Base-by-base conservation (phyloP, 2,888 invertebrate genomes). In the Salticus scenicus region DNA sequence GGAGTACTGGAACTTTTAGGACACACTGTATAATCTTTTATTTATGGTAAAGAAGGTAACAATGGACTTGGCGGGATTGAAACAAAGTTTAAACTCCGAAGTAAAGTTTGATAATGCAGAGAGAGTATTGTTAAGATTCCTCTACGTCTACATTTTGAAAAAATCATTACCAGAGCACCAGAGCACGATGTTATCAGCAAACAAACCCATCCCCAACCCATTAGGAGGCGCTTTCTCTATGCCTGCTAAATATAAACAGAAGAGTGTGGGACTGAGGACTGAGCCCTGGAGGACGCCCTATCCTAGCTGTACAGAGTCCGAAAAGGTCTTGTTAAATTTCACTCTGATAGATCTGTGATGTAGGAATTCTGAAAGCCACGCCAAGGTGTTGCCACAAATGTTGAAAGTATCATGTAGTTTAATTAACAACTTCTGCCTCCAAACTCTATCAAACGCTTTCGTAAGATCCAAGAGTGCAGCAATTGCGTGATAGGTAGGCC, bases 171-270 rank as follows among this genome's bases (percentile, higher is more conserved):
- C 57, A 20, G 51, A 69, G 33, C 66, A 37, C 69, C 69, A 77
- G 57, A 77, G 51, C 20, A 69, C 20, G 27, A 77, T 69, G 30
- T 69, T 57, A 33, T 77, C 57, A 30, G 70, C 51, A 77, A 77
- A 69, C 37, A 77, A 20, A 2, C 77, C 37, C 1, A 69, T 17
- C 27, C 42, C 0, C 24, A 51, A 24, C 5, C 24, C 70, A 10
- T 14, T 20, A 17, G 57, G 37, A 57, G 37, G 31, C 0, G n/a
- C 7, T 27, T 70, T 76, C 47, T 76, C 66, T 8, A 76, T 31
- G 24, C 0, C 37, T 8, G 67, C 66, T 12, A 73, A 51, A 57
- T 57, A 73, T 5, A 57, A 10, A 33, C 30, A 20, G 24, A 73
- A 71, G 17, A 71, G 14, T 24, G 20, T 57, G 10, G 37, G 63